Evolutionary conservation across 2,888 invertebrate genomes (phyloP), one percentile per base, ranked within the genome.

Genomic region (Julus scandinavius): DNA sequence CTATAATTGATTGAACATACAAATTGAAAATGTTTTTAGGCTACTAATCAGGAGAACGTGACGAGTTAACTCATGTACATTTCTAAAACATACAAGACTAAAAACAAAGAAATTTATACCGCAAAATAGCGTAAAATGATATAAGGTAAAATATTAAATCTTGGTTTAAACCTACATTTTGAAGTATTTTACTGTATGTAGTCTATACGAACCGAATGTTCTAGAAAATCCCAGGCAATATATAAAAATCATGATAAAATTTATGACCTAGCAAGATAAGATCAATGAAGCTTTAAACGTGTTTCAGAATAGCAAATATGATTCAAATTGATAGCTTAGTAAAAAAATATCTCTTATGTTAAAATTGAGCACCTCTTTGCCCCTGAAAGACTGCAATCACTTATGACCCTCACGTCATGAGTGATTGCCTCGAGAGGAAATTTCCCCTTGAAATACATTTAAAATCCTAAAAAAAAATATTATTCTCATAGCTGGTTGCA

Each of bases 231-330:
- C 72, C 20, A 29, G 20, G 9, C 72, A 72, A 7, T 72, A 72
- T 29, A 72, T 72, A 72, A 29, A 72, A 29, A 20, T 63, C n/a
- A 20, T 17, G 63, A 63, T 63, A 7, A 17, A 63, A 63, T 63
- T 63, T 63, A 63, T 63, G 63, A 29, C 72, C 29, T 11, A 5
- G 72, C n/a, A 63, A n/a, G 20, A 29, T 72, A 7, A 72, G 29
- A 72, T 72, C 72, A 72, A 72, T 72, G 17, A 63, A n/a, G n/a
- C 63, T 63, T 63, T 63, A 63, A 63, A n/a, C 20, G 63, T 63
- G 63, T 63, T 63, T 2, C 72, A 20, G 72, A 29, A 72, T 72
- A 29, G 20, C 72, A 11, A 72, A 29, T 29, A 72, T 11, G 72
- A 29, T 72, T n/a, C 6, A 63, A 63, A 63, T 63, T n/a, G 63